Conservation (phyloP, 2,888 invertebrate genomes). For the Thereva nobilitata region DNA sequence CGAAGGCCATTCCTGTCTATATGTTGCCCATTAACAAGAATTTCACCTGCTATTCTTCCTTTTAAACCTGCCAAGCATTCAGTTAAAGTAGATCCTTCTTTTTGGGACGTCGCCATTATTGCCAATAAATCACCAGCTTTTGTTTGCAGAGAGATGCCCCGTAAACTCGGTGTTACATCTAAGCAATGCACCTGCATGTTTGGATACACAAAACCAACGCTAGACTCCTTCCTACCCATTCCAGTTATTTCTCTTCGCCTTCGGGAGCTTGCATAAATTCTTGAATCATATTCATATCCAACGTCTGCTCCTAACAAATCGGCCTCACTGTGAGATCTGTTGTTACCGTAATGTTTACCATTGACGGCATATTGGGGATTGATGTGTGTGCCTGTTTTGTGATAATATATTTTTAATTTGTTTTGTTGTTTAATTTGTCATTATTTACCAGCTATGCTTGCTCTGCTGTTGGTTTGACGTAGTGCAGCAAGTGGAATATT, state of each 20-base stretch:
- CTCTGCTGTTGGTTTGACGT: constrained; percentile 70
- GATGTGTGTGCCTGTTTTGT: constrained; percentile 51
- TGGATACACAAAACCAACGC: constrained; percentile 56
- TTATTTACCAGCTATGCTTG: constrained; percentile 58
- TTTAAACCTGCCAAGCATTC: constrained; percentile 81
- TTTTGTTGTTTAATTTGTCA: neutral
- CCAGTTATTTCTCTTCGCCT: constrained; percentile 39
- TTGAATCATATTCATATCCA: constrained; percentile 54
- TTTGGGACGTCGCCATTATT: constrained; percentile 85
- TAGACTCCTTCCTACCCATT: constrained; percentile 53
- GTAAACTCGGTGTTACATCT: constrained; percentile 79
- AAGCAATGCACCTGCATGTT: constrained; percentile 64
- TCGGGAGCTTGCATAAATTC: constrained; percentile 49
- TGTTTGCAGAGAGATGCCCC: constrained; percentile 78
- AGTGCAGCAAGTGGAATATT: constrained; percentile 68
- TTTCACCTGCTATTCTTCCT: constrained; percentile 72
- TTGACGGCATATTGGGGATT: constrained; percentile 51
- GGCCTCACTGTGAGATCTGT: constrained; percentile 82
- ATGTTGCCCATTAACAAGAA: constrained; percentile 84
- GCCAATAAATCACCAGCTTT: constrained; percentile 90
- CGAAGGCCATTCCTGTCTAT: constrained; percentile 72
- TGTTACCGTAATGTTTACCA: constrained; percentile 57
- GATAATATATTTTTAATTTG: neutral
- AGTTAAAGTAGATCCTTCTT: constrained; percentile 83
- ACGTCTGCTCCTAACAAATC: constrained; percentile 72